phyloP scores from a whole-genome alignment of 2,888 invertebrate genomes.

The Cyclophora albipunctata region DNA sequence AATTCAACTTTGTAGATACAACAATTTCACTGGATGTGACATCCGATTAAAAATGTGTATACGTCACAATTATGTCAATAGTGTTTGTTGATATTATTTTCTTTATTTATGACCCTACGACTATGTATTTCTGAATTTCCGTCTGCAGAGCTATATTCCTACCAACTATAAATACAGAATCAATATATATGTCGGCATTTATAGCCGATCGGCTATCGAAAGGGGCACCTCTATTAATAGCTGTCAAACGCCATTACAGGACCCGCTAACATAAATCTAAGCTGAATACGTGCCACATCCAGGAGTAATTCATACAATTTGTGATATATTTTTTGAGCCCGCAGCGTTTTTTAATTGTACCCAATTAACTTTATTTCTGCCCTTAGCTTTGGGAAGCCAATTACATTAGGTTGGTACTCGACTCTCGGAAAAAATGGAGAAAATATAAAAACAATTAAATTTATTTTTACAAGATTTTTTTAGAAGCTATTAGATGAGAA shows the following conservation, averaged over 20 bases:
- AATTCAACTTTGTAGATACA: slow-evolving; percentile 17
- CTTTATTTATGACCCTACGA: too few species aligned
- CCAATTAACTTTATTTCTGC: slow-evolving; percentile 55
- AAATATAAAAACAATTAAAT: slow-evolving; percentile 37
- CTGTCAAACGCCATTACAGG: slow-evolving; percentile 18
- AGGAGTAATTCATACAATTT: slow-evolving; percentile 24
- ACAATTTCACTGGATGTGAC: neutral
- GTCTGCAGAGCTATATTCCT: too few species aligned
- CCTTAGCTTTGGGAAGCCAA: slow-evolving; percentile 41
- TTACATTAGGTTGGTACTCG: slow-evolving; percentile 41
- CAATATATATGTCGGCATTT: neutral
- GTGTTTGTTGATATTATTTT: too few species aligned
- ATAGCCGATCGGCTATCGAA: slow-evolving; percentile 9
- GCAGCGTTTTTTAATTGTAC: slow-evolving; percentile 55
- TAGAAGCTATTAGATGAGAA: slow-evolving; percentile 15
- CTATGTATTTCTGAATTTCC: too few species aligned
- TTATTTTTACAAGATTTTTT: slow-evolving; percentile 18
- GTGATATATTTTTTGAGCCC: slow-evolving; percentile 40
- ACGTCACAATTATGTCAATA: too few species aligned
- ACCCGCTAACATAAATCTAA: slow-evolving; percentile 13
- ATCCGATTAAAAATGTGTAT: too few species aligned
- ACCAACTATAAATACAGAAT: too few species aligned
- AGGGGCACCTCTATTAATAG: slow-evolving; percentile 15
- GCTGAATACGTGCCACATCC: slow-evolving; percentile 23
- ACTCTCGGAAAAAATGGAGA: slow-evolving; percentile 28